Evolutionary conservation across 2,888 invertebrate genomes (phyloP), one percentile per base, ranked within the genome.

Genomic region (Cataglyphis cursor): DNA sequence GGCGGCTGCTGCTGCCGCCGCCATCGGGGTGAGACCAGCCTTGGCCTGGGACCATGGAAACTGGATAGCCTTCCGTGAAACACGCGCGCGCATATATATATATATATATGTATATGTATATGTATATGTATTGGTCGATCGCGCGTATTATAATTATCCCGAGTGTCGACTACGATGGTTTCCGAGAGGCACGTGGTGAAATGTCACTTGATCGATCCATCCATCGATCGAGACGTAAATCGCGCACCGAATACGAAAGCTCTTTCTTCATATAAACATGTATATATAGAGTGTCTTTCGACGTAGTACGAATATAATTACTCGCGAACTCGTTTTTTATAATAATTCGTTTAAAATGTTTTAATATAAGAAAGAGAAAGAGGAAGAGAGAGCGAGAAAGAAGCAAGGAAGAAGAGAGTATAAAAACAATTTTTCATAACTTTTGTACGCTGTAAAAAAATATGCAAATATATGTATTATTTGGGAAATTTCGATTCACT

Each of bases 11-110:
- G 61, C 61, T 0, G 15, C 31, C 3, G 31, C 44, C 8, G 64
- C 48, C 35, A 64, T 24, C 35, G 81, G 87, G 89, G 89, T 91
- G 90, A 88, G 85, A 90, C 89, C 89, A 89, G 90, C 90, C 90
- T 90, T 89, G 85, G 89, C 89, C 85, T 88, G 89, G 83, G 88
- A 89, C 86, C 89, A 85, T 84, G 84, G 73, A 85, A 85, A 81
- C 68, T 84, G 76, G 73, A 81, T 84, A 78, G 81, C 81, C 70
- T 61, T 83, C 44, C 74, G 24, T 78, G 21, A 65, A 73, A 78
- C 68, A 28, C 76, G 68, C 76, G 72, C 76, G 64, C 72, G 73
- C 72, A 48, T 48, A 48, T 18, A 18, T n/a, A 48, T 6, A 48
- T 18, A 48, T 44, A 38, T 38, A 38, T 38, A 38, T 10, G 10